Evolutionary conservation across 2,888 invertebrate genomes (phyloP), one percentile per base, ranked within the genome.

Genomic region (Cryptocephalus moraei): DNA sequence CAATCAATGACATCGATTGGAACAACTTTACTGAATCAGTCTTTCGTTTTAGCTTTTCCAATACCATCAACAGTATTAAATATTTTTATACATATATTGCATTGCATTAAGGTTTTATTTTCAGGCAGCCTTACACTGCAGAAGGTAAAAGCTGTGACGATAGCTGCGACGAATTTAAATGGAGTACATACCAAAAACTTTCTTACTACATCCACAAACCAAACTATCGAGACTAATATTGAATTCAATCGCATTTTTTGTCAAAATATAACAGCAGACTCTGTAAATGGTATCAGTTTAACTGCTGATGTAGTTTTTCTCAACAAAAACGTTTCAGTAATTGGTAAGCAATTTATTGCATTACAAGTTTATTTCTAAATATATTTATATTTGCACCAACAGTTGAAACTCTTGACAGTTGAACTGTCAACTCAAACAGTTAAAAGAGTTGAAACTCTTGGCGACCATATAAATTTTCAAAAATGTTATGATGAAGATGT

Each of bases 1-100:
- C 50, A 14, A 66, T 70, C 34, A 62, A 69, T 54, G 57, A 53
- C 9, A 54, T 69, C 4, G 46, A 61, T 43, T 69, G 66, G 66
- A 47, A 62, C n/a, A 50, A 52, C 9, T 67, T 70, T 45, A 58
- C 54, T 48, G 45, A 61, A 31, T 62, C 62, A 1, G 56, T 66
- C 32, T 68, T 66, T 51, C 58, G 56, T 43, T 54, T 62, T 11
- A 11, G 4, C n/a, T 11, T 4, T 11, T 11, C n/a, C 36, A 12
- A 6, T 36, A 36, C 36, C 36, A 36, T 36, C 36, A 36, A 36
- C n/a, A 6, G 36, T 36, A 6, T 11, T 36, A 36, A 36, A 12
- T 36, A 6, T 36, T 36, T 36, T 2, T n/a, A 22, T 22, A 4
- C 2, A 22, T 4, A 6, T 6, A 22, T 22, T 22, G 22, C 22